These are phyloP conservation scores for Actinernus sp. DNA, from an alignment of 92 coral and sea anemone species.

Conservation along the genomic window DNA sequence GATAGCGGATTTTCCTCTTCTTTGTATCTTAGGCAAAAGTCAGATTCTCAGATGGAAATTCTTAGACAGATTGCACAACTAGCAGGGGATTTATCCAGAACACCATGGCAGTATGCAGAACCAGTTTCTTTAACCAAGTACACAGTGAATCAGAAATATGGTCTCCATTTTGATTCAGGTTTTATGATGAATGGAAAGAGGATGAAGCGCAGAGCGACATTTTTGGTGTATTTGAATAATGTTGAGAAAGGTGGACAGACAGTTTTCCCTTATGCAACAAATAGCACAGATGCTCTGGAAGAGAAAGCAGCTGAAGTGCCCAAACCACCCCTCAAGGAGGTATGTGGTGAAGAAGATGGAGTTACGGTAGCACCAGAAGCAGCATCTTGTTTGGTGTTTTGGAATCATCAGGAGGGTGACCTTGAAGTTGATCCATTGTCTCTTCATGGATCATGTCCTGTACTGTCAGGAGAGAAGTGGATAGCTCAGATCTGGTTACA, in stretches of 20 bases:
- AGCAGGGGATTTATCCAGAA: conserved; percentile 67
- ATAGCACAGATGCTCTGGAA: conserved; percentile 10
- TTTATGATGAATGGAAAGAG: conserved; percentile 54
- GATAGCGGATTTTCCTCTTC: conserved; percentile 77
- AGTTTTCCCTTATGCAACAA: conserved; percentile 69
- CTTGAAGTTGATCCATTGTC: conserved; percentile 58
- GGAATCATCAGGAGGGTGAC: conserved; percentile 39
- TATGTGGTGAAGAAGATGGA: conserved; percentile 28
- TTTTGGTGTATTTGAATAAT: conserved; percentile 69
- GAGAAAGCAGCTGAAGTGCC: neutral
- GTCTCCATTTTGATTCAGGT: conserved; percentile 74
- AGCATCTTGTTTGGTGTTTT: conserved; percentile 58
- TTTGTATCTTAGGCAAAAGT: conserved; percentile 42
- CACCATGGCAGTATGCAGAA: conserved; percentile 76
- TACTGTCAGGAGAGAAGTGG: conserved; percentile 64
- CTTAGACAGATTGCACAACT: conserved; percentile 55
- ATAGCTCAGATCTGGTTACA: conserved; percentile 83
- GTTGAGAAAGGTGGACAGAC: conserved; percentile 73
- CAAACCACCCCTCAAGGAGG: conserved; percentile 53
- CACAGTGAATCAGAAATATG: conserved; percentile 60
- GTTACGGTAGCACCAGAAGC: conserved; percentile 57
- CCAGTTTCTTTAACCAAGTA: conserved; percentile 76
- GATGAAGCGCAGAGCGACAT: conserved; percentile 66
- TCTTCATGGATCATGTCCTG: conserved; percentile 79
- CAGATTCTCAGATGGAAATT: conserved; percentile 44